Conservation (phyloP, 2,797 vertebrate genomes). For the Eulemur albifrons region DNA sequence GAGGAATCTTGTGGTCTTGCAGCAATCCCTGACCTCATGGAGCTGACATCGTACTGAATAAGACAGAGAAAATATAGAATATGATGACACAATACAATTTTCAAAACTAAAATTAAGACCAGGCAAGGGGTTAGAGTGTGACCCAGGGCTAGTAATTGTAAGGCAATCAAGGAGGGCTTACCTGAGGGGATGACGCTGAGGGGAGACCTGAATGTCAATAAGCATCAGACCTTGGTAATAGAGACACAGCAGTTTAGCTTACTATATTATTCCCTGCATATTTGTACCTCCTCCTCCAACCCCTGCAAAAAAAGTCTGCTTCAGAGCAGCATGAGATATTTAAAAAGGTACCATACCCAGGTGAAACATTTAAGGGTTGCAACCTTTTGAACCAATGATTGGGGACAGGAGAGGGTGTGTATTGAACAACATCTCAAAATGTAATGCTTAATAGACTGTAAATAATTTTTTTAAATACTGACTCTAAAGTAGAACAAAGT, state of each 20-base stretch:
- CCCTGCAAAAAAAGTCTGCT: background rate
- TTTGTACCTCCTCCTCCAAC: background rate
- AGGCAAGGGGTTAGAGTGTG: background rate
- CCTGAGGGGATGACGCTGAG: background rate
- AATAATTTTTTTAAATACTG: background rate
- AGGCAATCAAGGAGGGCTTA: background rate
- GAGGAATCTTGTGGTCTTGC: too few species aligned
- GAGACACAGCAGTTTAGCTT: background rate
- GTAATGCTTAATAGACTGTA: background rate
- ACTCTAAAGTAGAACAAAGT: background rate
- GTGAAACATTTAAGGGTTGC: background rate
- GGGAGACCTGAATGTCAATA: background rate
- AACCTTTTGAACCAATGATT: background rate
- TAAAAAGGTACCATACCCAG: background rate
- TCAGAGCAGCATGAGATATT: background rate
- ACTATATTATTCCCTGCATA: background rate
- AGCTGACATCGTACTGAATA: background rate
- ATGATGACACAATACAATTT: background rate
- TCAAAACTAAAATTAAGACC: background rate
- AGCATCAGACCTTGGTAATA: background rate
- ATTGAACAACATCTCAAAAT: background rate
- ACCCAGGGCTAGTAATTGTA: background rate
- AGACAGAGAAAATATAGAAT: background rate
- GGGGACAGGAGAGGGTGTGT: background rate
- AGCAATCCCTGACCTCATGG: background rate